Percentiles rank a stretch among this genome's conserved stretches.
Conservation (phyloP, 1,140 invertebrate genomes). For the Aphaenogaster rudis region DNA sequence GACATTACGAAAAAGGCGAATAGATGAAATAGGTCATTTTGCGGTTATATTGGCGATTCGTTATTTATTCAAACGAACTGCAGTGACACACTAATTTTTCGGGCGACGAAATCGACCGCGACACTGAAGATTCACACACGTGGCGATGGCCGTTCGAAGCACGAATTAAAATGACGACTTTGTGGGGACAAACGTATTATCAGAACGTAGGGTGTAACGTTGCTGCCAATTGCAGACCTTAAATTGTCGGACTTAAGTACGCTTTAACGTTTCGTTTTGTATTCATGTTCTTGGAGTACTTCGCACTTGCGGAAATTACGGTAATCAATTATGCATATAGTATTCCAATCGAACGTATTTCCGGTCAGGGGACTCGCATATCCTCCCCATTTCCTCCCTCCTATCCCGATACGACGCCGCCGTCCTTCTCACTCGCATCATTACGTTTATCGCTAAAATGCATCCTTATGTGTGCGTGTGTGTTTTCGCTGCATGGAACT, state of each 20-base stretch:
- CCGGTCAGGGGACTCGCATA: not conserved
- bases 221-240: not conserved
- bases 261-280: not conserved
- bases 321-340: conserved; percentile 23
- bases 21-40: conserved; percentile 22
- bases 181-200: not conserved
- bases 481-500: not conserved
- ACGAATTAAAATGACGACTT: not conserved
- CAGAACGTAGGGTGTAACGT: not conserved
- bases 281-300: not conserved
- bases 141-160: not conserved
- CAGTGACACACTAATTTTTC: conserved; percentile 12
- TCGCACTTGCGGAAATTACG: conserved; percentile 26
- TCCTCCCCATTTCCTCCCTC: not conserved
- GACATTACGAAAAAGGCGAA: not conserved
- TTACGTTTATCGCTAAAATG: conserved; percentile 34
- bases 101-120: not conserved
- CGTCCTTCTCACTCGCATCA: not conserved
- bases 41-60: conserved; percentile 18
- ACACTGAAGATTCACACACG: not conserved
- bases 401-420: not conserved
- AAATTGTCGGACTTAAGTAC: not conserved
- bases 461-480: not conserved
- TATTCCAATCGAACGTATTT: conserved; percentile 34
- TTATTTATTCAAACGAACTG: conserved; percentile 29